A percentile compares a stretch with the other conserved stretches of the same genome.
Evolutionary conservation across 1,140 invertebrate species (phyloP).

Genomic region (Diabrotica undecimpunctata): DNA sequence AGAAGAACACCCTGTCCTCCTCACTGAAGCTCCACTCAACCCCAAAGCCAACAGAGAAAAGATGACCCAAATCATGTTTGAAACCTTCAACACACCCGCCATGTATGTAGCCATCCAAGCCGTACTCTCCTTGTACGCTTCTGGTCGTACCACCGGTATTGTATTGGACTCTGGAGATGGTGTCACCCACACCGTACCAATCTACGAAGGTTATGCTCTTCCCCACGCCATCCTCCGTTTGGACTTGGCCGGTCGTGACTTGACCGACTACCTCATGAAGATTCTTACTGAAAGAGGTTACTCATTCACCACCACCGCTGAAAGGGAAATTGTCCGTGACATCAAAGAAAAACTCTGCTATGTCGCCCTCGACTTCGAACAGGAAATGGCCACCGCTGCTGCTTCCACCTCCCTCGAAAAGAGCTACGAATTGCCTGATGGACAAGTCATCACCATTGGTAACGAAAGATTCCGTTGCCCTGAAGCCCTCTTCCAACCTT

Average conservation of each 20-base stretch:
- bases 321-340: constrained; percentile 93
- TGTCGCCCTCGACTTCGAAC: constrained; percentile 87
- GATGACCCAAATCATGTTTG: no score
- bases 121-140: constrained; percentile 87
- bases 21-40: constrained; percentile 88
- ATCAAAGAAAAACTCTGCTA: constrained; percentile 93
- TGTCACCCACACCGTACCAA: constrained; percentile 92
- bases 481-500: constrained; percentile 93
- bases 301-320: constrained; percentile 94
- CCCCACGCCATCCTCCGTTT: constrained; percentile 83
- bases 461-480: constrained; percentile 97
- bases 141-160: constrained; percentile 93
- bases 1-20: constrained; percentile 87
- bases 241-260: constrained; percentile 88
- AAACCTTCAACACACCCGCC: constrained; percentile 89
- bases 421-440: constrained; percentile 90
- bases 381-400: constrained; percentile 92
- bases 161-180: constrained; percentile 90
- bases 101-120: constrained; percentile 93
- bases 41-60: constrained; percentile 89
- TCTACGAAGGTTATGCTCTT: constrained; percentile 82
- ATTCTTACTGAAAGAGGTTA: constrained; percentile 95
- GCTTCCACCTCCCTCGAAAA: constrained; percentile 88
- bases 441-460: constrained; percentile 93
- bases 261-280: constrained; percentile 95